Evolutionary conservation across 2,888 invertebrate species (phyloP), one percentile per base, ranked within the genome.

Genomic region (Trissoscelio sp.): DNA sequence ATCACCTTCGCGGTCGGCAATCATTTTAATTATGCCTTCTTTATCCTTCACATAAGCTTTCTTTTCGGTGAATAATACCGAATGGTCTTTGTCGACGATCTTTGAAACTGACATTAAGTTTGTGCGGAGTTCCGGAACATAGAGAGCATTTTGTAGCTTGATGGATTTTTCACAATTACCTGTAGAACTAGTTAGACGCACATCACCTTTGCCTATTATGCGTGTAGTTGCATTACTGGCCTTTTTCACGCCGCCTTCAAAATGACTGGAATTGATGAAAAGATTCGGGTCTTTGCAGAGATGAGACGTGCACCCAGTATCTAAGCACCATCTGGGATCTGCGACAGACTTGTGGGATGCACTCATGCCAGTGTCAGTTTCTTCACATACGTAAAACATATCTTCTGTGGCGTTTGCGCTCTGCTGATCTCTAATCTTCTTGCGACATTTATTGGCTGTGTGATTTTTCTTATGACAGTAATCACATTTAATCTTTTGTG

Each of bases 181-280:
- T 28, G 62, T 37, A 0, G 51, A 44, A 1, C 31, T 14, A 6
- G 37, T 42, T 14, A 72, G 2, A 3, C 14, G 16, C 1, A 81
- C 78, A 28, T 79, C 69, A n/a, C 79, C 79, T 55, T 78, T 81
- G 0, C 69, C 69, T 28, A 6, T 66, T 7, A 80, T 70, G 3
- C 12, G 12, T 4, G 81, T 57, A 0, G 70, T 69, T 1, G 77
- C 69, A 18, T 75, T 51, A 24, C 73, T 77, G 0, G 79, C 79
- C 0, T 79, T n/a, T 22, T 58, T 74, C 6, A 84, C 7, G 3
- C 53, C 70, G 7, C 44, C 9, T 1, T 44, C 4, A 2, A 67
- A n/a, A 0, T 42, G 0, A 0, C 6, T 39, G 1, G 42, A 12
- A 2, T 62, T 28, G 0, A n/a, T 2, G 12, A 84, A 83, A 0